phyloP scores from a whole-genome alignment of 2,113 vertebrate species.

The Galbula dea region DNA sequence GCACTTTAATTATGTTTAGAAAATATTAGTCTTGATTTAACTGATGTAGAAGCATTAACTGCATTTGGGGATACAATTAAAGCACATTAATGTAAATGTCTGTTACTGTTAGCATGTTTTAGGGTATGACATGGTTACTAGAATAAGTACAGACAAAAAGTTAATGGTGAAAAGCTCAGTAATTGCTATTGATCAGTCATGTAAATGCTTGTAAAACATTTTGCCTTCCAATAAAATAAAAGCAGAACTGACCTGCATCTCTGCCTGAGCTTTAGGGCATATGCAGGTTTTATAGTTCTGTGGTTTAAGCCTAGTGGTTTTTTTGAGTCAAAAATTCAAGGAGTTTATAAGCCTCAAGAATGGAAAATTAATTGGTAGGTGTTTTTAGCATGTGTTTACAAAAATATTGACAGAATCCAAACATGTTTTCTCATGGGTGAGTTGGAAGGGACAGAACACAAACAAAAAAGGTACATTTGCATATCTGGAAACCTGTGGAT shows the following conservation, averaged over 20 bases:
- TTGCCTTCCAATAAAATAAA: not conserved
- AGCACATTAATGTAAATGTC: not conserved
- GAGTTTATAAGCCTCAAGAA: not conserved
- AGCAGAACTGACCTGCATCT: not conserved
- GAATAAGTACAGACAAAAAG: not conserved
- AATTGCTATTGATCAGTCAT: conserved; percentile 45
- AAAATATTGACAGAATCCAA: not conserved
- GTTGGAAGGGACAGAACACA: not conserved
- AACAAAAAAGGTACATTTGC: not conserved
- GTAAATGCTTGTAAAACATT: conserved; percentile 58
- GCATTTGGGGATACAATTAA: conserved; percentile 28
- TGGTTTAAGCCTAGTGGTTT: not conserved
- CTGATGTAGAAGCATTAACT: not conserved
- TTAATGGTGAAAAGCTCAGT: conserved; percentile 18
- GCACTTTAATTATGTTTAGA: conserved; percentile 34
- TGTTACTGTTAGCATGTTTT: not conserved
- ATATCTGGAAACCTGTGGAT: not conserved
- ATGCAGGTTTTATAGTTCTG: not conserved
- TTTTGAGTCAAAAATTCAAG: not conserved
- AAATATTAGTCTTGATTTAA: conserved; percentile 25
- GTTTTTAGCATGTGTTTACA: not conserved
- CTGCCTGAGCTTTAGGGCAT: not conserved
- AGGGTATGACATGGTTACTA: not conserved
- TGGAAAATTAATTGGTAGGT: not conserved
- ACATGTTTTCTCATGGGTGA: not conserved